A percentile compares a stretch with the other conserved stretches of the same genome.
Conservation (phyloP, 2,888 invertebrate genomes). For the Hirtodrosophila confusa region DNA sequence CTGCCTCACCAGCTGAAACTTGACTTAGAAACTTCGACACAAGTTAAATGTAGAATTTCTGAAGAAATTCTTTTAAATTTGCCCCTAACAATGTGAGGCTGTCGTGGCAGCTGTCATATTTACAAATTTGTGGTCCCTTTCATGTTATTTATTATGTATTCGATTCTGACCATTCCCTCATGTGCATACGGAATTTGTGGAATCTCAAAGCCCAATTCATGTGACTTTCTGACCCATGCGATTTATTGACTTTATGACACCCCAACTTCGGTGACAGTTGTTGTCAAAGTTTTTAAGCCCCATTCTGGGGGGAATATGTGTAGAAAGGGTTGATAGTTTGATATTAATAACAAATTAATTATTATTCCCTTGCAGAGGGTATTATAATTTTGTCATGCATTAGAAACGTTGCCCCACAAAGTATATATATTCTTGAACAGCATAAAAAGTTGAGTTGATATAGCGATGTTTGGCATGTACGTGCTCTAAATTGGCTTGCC, state of each 20-base stretch:
- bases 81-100: slow-evolving; percentile 7
- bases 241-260: slow-evolving; percentile 26
- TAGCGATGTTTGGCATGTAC: too few relatives aligned
- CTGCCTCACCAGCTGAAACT: slow-evolving; percentile 9
- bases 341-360: too few relatives aligned
- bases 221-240: slow-evolving; percentile 1
- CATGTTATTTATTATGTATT: slow-evolving; percentile 15
- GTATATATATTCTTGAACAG: too few relatives aligned
- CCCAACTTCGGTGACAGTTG: neutral
- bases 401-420: too few relatives aligned
- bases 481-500: too few relatives aligned
- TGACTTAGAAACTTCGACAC: slow-evolving; percentile 33
- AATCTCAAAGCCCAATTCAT: slow-evolving; percentile 18
- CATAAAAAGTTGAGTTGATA: too few relatives aligned
- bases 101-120: slow-evolving; percentile 50
- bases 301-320: too few relatives aligned
- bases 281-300: neutral
- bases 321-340: too few relatives aligned
- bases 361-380: too few relatives aligned
- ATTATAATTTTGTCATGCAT: too few relatives aligned
- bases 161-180: slow-evolving; percentile 20
- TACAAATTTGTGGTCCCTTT: slow-evolving; percentile 27
- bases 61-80: slow-evolving; percentile 30
- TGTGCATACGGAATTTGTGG: slow-evolving; percentile 29
- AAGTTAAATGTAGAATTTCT: slow-evolving; percentile 9